Base-by-base conservation (phyloP, 2,797 vertebrate genomes). In the Sus cebifrons region DNA sequence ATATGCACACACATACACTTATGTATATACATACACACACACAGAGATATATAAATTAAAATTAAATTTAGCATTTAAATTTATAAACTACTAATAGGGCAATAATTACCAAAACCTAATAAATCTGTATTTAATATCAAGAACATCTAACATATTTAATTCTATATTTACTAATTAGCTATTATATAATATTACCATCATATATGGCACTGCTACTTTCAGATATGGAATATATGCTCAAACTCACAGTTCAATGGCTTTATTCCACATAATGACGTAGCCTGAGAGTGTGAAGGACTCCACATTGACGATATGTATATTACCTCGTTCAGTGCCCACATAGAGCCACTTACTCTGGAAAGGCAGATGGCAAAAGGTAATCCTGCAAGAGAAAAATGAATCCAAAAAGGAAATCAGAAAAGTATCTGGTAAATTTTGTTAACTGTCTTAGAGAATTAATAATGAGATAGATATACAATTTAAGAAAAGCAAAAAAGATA, bases 231-330 rank as follows among this genome's bases (percentile, higher is more conserved):
- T 64, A 94, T 12, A 54, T 86, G 64, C 77, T 97, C 90, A 93
- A 68, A 99, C 99, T 99, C 98, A 99, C 99, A 99, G 99, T 99
- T 99, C 99, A 96, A 99, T 99, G 99, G 99, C 99, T 99, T 99
- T 99, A 99, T 99, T 99, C 99, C 99, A 99, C 99, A 99, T 99
- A 98, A 99, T 99, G 98, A 99, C 99, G 92, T 99, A 99, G 99
- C 99, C 99, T 99, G 99, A 99, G 99, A 99, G 99, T 89, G 99
- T 99, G 98, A 99, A 99, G 99, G 99, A 99, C 99, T 99, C 99
- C 99, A 99, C 99, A 95, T 99, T 99, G 98, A 99, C 99, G 44
- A 99, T 99, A 98, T 99, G 99, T 98, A 99, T 99, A 98, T 99
- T 99, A 98, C 99, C 99, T 98, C 99, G 98, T 98, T 99, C 99